Evolutionary conservation across 1,140 invertebrate species (phyloP), one percentile per base, ranked within the genome.

Genomic region (Battus philenor): DNA sequence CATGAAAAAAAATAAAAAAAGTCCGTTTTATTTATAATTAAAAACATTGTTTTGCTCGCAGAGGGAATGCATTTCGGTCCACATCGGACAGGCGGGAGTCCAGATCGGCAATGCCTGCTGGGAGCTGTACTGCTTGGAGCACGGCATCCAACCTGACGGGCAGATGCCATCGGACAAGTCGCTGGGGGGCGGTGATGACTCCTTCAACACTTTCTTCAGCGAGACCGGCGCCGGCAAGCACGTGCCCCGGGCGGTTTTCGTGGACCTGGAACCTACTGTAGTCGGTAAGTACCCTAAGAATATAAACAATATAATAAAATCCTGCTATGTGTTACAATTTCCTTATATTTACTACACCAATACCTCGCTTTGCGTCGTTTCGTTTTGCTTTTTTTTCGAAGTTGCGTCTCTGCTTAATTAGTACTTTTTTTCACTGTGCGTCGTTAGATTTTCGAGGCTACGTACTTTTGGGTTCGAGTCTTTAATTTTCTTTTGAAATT

Each of bases 81-180:
- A 96, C 81, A 90, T 96, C 63, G 95, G 95, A 30, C 95, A 97
- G 86, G 94, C 94, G 47, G 95, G 95, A 32, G 94, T 95, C 2
- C 95, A 97, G 86, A 95, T 96, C 70, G 95, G 94, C 52, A 95
- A 95, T 75, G 93, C 93, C 38, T 92, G 91, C 71, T 93, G 91
- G 91, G 95, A 97, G 74, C 87, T 97, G 44, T 96, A 96, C 86
- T 96, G 95, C 74, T 80, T 96, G 59, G 95, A 96, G 78, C 95
- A 96, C 86, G 94, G 94, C 15, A 96, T 97, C 71, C 93, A 96
- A 77, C 94, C 94, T 31, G 94, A 96, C 86, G 95, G 95, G 2
- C 89, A 91, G 69, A 93, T 93, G 92, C 91, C 91, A n/a, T 95
- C 90, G 4, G 91, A 91, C 78, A 92, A 91, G 74, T 90, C 88